Percentiles rank a stretch among this genome's conserved stretches.
Evolutionary conservation across 2,797 vertebrate species (phyloP).

Genomic region (Ispidina lecontei): DNA sequence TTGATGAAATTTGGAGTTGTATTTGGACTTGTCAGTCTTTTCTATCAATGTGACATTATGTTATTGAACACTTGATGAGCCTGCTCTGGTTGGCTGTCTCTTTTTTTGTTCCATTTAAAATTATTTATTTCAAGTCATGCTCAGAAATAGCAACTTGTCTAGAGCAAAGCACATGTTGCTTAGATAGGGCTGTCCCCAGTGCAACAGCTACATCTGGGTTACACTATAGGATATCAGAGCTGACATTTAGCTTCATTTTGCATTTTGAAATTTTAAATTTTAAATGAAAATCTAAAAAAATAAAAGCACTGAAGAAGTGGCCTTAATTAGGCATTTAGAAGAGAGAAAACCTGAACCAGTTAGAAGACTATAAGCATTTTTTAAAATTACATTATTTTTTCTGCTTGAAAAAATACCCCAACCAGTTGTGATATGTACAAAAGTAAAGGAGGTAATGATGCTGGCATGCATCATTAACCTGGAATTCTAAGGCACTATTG

Average conservation of each 20-base stretch:
- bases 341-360: not conserved
- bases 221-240: not conserved
- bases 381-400: not conserved
- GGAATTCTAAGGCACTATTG: not conserved
- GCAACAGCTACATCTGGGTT: not conserved
- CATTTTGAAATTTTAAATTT: not conserved
- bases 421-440: not conserved
- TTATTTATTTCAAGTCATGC: not conserved
- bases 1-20: not conserved
- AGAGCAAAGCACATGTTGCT: not conserved
- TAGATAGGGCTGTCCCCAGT: not conserved
- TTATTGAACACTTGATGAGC: not conserved
- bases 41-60: not conserved
- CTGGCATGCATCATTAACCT: not conserved
- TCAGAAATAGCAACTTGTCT: not conserved
- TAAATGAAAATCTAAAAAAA: not conserved
- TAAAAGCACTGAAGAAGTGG: not conserved
- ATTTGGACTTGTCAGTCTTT: constrained; percentile 37
- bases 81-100: not conserved
- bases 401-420: not conserved
- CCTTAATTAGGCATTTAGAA: not conserved
- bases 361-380: not conserved
- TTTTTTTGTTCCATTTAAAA: constrained; percentile 6
- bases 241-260: not conserved
- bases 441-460: not conserved